These are phyloP conservation scores for Rhabdornis inornatus DNA, from an alignment of 2,113 vertebrate species.

Conservation along the genomic window DNA sequence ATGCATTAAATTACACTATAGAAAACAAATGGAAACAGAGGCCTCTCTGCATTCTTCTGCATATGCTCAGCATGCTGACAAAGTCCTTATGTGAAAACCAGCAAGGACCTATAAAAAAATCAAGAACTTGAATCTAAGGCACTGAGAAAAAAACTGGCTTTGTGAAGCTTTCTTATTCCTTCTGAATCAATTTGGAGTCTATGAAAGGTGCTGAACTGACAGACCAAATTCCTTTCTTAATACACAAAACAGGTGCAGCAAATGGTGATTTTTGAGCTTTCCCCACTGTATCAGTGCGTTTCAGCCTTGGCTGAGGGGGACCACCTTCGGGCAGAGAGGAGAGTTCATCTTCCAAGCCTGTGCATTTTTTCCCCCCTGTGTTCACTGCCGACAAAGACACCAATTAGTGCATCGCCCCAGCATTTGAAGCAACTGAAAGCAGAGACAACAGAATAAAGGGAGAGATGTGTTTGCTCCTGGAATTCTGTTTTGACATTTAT, in stretches of 20 bases:
- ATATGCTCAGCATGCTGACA: background rate
- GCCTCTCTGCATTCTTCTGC: background rate
- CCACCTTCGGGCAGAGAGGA: conserved; percentile 40
- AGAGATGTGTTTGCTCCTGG: conserved; percentile 62
- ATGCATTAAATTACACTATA: background rate
- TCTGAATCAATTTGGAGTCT: background rate
- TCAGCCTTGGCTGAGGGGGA: conserved; percentile 12
- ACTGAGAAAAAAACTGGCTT: background rate
- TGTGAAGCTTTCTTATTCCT: background rate
- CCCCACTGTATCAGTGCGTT: background rate
- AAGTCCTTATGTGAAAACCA: conserved; percentile 22
- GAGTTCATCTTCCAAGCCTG: conserved; percentile 50
- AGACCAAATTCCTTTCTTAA: background rate
- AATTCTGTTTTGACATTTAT: conserved; percentile 72
- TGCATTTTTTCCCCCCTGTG: background rate
- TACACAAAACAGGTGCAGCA: conserved; percentile 12
- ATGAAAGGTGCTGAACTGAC: background rate
- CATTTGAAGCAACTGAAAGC: conserved; percentile 42
- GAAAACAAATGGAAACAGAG: conserved; percentile 22
- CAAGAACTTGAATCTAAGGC: background rate
- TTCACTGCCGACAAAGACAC: conserved; percentile 58
- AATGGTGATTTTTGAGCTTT: conserved; percentile 5
- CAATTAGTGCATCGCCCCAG: conserved; percentile 64
- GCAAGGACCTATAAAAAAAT: background rate
- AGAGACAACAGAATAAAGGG: conserved; percentile 52